These are phyloP conservation scores for Propithecus coquereli DNA, from an alignment of 2,113 vertebrate genomes.

Conservation along the genomic window DNA sequence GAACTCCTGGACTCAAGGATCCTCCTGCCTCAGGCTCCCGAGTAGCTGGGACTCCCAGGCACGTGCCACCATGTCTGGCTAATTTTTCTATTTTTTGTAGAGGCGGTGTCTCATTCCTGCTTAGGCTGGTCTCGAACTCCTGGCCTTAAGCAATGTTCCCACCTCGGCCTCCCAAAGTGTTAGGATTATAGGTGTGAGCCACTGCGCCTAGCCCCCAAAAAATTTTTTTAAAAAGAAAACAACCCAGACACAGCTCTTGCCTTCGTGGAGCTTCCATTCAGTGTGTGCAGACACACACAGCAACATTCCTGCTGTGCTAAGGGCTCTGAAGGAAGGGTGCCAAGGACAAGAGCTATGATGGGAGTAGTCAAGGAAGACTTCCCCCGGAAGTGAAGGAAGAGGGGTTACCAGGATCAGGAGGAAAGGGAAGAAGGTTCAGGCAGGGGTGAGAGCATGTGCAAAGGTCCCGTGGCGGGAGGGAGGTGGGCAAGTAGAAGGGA, in stretches of 20 bases:
- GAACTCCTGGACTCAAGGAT: no score
- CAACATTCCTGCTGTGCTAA: not conserved
- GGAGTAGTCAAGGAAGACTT: not conserved
- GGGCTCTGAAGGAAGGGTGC: not conserved
- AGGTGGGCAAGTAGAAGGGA: not conserved
- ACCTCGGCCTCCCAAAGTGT: no score
- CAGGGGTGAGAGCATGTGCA: no score
- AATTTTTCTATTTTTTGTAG: no score
- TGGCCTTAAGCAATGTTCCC: no score
- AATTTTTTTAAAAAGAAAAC: not conserved
- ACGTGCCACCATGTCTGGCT: no score
- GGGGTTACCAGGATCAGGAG: not conserved
- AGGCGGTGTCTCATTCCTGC: no score
- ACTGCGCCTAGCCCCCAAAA: no score
- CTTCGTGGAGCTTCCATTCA: not conserved
- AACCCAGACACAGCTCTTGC: not conserved
- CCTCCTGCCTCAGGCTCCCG: no score
- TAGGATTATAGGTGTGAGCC: no score
- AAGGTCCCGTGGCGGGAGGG: not conserved
- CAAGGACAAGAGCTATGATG: not conserved
- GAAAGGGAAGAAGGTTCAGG: not conserved
- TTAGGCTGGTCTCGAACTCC: no score
- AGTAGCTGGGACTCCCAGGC: no score
- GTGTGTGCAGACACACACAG: not conserved
- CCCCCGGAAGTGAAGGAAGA: not conserved